phyloP scores from a whole-genome alignment of 2,797 vertebrate species.

The Staurois parvus region DNA sequence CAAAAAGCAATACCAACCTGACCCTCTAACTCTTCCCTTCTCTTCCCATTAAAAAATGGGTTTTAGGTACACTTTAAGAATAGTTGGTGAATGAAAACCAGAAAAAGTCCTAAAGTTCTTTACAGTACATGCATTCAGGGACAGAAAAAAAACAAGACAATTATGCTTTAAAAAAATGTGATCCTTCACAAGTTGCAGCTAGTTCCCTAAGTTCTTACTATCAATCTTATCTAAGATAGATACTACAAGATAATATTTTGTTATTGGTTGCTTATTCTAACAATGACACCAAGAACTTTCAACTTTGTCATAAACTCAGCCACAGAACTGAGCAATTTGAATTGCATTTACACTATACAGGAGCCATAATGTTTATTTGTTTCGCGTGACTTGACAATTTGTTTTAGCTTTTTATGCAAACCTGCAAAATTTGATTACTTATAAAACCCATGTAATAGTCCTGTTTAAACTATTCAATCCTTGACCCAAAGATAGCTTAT shows the following conservation, averaged over 20 bases:
- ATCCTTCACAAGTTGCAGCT: neutral
- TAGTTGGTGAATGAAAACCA: neutral
- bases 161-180: neutral
- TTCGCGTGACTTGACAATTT: neutral
- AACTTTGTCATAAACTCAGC: neutral
- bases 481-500: neutral
- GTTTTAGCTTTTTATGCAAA: neutral
- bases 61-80: too few species aligned
- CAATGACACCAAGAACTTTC: conserved; percentile 12
- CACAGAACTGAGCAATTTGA: too few species aligned
- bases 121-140: too few species aligned
- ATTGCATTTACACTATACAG: neutral
- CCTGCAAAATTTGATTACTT: neutral
- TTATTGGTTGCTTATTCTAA: neutral
- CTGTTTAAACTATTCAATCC: neutral
- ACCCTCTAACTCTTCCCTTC: too few species aligned
- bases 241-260: neutral
- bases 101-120: neutral
- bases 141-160: neutral
- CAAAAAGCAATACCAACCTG: too few species aligned
- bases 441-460: too few species aligned
- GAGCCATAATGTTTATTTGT: neutral
- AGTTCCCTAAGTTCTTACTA: neutral
- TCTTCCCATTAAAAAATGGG: too few species aligned
- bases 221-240: neutral